These are phyloP conservation scores for Mystacornis crossleyi DNA, from an alignment of 2,113 vertebrate genomes.

Conservation along the genomic window DNA sequence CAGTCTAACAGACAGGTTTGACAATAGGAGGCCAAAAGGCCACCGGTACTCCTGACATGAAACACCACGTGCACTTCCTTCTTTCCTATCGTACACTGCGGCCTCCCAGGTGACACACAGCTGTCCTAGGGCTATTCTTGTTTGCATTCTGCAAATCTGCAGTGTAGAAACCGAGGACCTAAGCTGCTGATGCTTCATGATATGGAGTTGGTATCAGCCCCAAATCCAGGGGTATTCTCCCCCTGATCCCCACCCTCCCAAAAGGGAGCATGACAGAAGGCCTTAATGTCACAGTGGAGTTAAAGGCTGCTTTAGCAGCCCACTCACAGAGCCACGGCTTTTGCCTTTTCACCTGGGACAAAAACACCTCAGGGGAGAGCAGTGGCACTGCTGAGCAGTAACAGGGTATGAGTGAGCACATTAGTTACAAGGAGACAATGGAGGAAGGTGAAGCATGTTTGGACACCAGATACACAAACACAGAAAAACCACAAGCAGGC, in stretches of 20 bases:
- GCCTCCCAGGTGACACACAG: not conserved
- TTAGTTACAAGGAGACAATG: not conserved
- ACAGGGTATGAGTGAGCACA: not conserved
- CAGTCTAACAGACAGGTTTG: not conserved
- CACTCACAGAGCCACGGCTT: not conserved
- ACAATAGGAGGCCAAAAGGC: not conserved
- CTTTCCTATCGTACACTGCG: not conserved
- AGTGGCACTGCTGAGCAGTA: not conserved
- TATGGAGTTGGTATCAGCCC: not conserved
- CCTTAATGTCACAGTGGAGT: not conserved
- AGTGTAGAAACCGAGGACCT: not conserved
- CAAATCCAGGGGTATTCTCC: not conserved
- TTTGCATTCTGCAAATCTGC: not conserved
- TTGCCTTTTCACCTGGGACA: not conserved
- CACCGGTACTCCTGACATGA: not conserved
- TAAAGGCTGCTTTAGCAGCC: not conserved
- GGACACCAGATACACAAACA: slow-evolving; percentile 30
- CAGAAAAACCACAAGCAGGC: slow-evolving; percentile 27
- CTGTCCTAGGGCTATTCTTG: not conserved
- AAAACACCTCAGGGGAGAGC: not conserved
- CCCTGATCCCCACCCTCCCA: fast-evolving
- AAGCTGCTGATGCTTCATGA: not conserved
- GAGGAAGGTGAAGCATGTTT: not conserved
- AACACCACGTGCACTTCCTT: not conserved
- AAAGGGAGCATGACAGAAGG: not conserved